A percentile compares a stretch with the other conserved stretches of the same genome.
Conservation (phyloP, 2,113 vertebrate species). For the Tachuris rubrigastra region DNA sequence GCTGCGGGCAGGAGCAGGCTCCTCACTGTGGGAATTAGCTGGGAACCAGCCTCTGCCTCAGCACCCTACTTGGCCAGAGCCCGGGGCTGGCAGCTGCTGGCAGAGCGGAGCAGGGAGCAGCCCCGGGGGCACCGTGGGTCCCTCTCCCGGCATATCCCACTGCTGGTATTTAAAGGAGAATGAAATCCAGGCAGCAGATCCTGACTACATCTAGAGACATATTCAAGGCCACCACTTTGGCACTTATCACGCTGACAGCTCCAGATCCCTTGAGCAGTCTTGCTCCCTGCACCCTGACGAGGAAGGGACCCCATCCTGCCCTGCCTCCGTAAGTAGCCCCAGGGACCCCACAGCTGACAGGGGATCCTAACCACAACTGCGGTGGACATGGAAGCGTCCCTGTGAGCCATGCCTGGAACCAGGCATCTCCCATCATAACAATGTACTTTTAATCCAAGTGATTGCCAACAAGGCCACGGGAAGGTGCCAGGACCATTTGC, state of each 20-base stretch:
- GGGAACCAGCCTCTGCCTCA: conserved; percentile 14
- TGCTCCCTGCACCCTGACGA: background rate
- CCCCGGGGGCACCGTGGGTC: background rate
- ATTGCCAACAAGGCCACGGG: background rate
- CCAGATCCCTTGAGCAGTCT: background rate
- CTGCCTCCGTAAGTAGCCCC: background rate
- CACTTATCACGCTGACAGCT: background rate
- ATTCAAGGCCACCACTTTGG: background rate
- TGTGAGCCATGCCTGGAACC: background rate
- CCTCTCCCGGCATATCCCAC: background rate
- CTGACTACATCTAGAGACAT: background rate
- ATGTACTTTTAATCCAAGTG: background rate
- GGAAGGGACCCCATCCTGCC: background rate
- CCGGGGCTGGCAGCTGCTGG: background rate
- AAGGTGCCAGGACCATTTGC: background rate
- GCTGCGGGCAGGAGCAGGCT: conserved; percentile 18
- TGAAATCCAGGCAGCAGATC: background rate
- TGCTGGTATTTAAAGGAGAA: background rate
- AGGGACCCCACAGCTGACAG: accelerated
- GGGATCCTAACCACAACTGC: background rate
- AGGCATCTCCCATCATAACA: background rate
- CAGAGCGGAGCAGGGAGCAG: accelerated
- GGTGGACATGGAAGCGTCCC: background rate
- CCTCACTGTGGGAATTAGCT: background rate
- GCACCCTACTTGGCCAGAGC: conserved; percentile 18